Base-by-base conservation (phyloP, 2,888 invertebrate genomes). In the Apotomis capreana region DNA sequence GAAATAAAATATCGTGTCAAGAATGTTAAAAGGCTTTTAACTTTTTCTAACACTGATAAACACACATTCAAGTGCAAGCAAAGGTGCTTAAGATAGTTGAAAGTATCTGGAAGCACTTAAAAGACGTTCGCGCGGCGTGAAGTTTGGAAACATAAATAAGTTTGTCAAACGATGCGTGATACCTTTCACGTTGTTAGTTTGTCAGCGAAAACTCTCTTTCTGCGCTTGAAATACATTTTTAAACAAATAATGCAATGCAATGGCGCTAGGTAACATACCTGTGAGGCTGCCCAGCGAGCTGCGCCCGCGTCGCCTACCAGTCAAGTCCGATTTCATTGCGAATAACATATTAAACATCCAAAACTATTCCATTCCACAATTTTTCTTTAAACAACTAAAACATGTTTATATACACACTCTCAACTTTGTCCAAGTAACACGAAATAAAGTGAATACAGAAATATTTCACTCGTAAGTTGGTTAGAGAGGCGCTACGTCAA, bases 251-350 rank as follows among this genome's bases (percentile, higher is more conserved):
- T 68, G 72, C 68, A 68, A 44, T 72, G 72, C 72, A 72, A 72
- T 72, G 72, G 68, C 72, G 68, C 57, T 54, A 62, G 46, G 65
- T 68, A 59, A 58, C 78, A 74, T 81, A 92, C 92, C 91, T 91
- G 90, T 87, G 82, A 90, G 83, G 84, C 87, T 82, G 62, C 40
- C 51, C 13, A 61, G 55, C 63, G 52, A 52, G 68, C 52, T 58
- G 63, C 62, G 72, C 9, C 85, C 83, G 88, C 87, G 88, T 83
- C 88, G 90, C 85, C 88, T 87, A 89, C 89, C 85, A 85, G 80
- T 78, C 75, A 77, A 82, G 81, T 87, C 87, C 89, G 89, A 87
- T 89, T 88, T 91, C 92, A 92, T 91, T 84, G 83, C 90, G 87
- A 88, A 87, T 84, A 85, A 84, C 80, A 82, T 86, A 86, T 79